Evolutionary conservation across 2,888 invertebrate genomes (phyloP).

Genomic region (Ectemnius continuus): DNA sequence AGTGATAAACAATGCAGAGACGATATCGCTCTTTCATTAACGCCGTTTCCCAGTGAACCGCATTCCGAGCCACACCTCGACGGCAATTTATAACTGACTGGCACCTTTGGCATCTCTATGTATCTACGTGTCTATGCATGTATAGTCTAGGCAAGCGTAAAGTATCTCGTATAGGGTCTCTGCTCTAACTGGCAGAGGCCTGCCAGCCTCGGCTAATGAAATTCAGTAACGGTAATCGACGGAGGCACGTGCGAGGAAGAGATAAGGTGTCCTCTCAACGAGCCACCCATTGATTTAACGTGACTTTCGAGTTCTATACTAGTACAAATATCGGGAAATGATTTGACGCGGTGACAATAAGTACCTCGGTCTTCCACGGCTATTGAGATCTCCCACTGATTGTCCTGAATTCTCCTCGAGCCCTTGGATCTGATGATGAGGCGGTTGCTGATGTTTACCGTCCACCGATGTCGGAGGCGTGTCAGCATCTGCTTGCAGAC

Average conservation of each 20-base stretch:
- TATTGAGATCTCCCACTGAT: constrained; percentile 58
- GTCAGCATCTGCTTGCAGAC: constrained; percentile 68
- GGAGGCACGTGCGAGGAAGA: constrained; percentile 20
- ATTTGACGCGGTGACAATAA: neutral
- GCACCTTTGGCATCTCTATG: constrained; percentile 42
- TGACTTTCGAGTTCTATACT: too few relatives aligned
- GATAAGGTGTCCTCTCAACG: too few relatives aligned
- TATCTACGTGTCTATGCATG: constrained; percentile 39
- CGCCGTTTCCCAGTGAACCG: constrained; percentile 52
- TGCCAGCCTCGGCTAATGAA: constrained; percentile 50
- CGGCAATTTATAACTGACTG: constrained; percentile 52
- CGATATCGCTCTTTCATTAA: constrained; percentile 46
- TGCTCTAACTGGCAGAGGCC: constrained; percentile 21
- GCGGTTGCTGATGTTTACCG: constrained; percentile 56
- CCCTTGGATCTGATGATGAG: constrained; percentile 58
- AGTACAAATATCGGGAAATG: neutral
- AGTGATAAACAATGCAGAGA: constrained; percentile 29
- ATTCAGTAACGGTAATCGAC: constrained; percentile 66
- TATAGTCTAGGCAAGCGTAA: neutral
- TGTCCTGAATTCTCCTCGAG: constrained; percentile 56
- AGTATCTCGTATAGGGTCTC: constrained; percentile 31
- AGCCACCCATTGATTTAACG: too few relatives aligned
- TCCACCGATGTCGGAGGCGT: constrained; percentile 60
- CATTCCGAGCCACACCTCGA: constrained; percentile 69
- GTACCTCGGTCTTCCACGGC: constrained; percentile 66